Base-by-base conservation (phyloP, 2,113 vertebrate species). In the Sporophila hypoxantha region DNA sequence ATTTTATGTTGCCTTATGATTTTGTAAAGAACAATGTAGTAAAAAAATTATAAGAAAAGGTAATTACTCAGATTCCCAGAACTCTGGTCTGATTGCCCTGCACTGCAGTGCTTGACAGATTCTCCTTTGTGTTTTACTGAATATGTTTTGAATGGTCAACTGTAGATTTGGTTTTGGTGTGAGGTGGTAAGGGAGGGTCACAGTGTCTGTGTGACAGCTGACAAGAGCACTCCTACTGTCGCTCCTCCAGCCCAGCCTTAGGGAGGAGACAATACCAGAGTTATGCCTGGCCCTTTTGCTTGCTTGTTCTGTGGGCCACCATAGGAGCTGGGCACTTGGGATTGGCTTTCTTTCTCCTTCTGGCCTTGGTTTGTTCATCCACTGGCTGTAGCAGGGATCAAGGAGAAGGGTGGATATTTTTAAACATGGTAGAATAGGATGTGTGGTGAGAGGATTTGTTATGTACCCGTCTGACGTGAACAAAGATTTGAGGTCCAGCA, bases 181-280 rank as follows among this genome's bases (percentile, higher is more conserved):
- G 34, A 71, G 18, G 26, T 4, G 0, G 39, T 74, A 37, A 37
- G 32, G 32, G 14, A 55, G 36, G 30, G 41, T 50, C 30, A 5
- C 16, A 3, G 9, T 26, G 41, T 10, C 27, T 32, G 23, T 37
- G 23, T 32, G 44, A 67, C 26, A 59, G 36, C 41, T 82, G 44
- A 14, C 25, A 68, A 34, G 30, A 76, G 20, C 29, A 67, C 8
- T 14, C 29, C 5, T 8, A 10, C 26, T 13, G 5, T 39, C 0
- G 0, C 6, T 82, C 8, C 26, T 79, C 10, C 17, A 37, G 21
- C 19, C 25, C 5, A 0, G 0, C 0, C 1, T n/a, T 78, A 27
- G 71, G 39, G 36, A 42, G 53, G 25, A 61, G 12, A 21, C 69
- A 69, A 12, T 9, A 15, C 0, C 1, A 17, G 29, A 30, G 34